Evolutionary conservation across 1,140 invertebrate species (phyloP), one percentile per base, ranked within the genome.

Genomic region (Sitophilus oryzae): DNA sequence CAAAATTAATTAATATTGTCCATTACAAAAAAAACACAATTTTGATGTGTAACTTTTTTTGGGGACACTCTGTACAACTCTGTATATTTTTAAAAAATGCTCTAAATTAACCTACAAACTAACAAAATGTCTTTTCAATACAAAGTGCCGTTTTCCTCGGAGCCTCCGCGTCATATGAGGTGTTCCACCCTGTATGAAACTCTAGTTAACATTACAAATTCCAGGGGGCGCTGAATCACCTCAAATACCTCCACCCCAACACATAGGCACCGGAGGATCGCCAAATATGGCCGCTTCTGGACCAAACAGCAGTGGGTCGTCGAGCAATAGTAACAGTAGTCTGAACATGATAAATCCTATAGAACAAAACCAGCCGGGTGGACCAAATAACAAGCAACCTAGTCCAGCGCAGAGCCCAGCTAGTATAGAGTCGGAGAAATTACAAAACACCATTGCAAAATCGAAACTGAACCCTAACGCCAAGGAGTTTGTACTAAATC

Each of bases 401-500:
- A 51, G 63, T 47, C 57, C 65, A 49, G 64, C 59, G 40, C 57
- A 68, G 50, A 59, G 71, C 37, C 44, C 61, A 15, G 55, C 60
- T 19, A 68, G 57, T 65, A 70, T 65, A 0, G 58, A 55, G 3
- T 64, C 66, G 22, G 82, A 85, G 20, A 85, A 84, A 62, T 76
- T 79, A 35, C 76, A 79, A 3, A 76, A 73, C 40, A 77, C 81
- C 16, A 73, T 84, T 20, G 86, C 88, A 65, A 88, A 87, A 66
- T 91, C 86, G 15, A 90, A 81, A 0, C 76, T 92, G 23, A 92
- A 92, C 79, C 89, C 89, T 22, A 86, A 92, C 70, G 89, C 89
- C 15, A 92, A 92, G 73, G 88, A 91, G 74, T 92, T 91, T 74
- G 74, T 79, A 11, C 74, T 83, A 43, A 93, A 92, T 79, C 89